Evolutionary conservation across 2,113 vertebrate species (phyloP).

Genomic region (Pithys albifrons): DNA sequence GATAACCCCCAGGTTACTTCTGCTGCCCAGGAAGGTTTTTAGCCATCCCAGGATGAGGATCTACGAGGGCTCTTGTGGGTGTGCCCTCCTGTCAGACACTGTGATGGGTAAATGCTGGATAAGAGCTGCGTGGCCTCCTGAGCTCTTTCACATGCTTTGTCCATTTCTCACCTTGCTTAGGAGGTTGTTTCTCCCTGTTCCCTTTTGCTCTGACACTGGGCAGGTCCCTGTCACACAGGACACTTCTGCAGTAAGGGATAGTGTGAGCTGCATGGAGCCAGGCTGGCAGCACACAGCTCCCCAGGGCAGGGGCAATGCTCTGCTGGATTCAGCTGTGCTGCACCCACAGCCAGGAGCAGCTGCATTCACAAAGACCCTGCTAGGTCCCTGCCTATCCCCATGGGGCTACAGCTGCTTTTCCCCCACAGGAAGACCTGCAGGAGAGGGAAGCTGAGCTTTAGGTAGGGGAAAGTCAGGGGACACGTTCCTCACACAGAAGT

Average conservation of each 20-base stretch:
- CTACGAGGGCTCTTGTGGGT: accelerated
- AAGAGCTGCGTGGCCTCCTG: neutral
- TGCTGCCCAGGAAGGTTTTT: neutral
- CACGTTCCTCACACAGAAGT: neutral
- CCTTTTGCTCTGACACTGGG: neutral
- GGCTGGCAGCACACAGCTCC: neutral
- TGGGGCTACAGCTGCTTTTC: neutral
- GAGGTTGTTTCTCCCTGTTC: neutral
- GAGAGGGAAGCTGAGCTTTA: neutral
- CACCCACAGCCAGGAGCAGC: neutral
- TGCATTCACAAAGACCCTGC: accelerated
- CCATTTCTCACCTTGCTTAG: neutral
- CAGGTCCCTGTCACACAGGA: neutral
- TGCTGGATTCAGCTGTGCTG: neutral
- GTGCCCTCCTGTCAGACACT: neutral
- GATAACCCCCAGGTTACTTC: neutral
- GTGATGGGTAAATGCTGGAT: neutral
- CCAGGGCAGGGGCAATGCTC: accelerated
- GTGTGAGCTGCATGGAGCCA: accelerated
- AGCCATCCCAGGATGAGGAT: neutral
- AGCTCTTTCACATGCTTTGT: accelerated
- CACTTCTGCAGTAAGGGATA: accelerated
- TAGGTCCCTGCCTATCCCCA: neutral
- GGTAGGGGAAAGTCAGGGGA: accelerated
- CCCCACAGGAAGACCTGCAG: neutral